Evolutionary conservation across 2,888 invertebrate genomes (phyloP).

Genomic region (Agrochola lychnidis): DNA sequence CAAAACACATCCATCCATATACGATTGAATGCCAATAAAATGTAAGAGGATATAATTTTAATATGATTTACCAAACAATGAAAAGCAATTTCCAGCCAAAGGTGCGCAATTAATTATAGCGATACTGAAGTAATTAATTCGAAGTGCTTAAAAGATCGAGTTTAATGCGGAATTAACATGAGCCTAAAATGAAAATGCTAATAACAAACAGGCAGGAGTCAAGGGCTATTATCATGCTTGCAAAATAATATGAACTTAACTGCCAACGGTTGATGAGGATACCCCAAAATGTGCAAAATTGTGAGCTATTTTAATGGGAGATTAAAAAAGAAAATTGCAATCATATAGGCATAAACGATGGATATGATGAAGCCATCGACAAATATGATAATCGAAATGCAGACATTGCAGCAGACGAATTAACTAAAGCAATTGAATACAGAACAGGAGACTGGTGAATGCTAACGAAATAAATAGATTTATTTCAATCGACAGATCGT

Average conservation of each 20-base stretch:
- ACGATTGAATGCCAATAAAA: conserved; percentile 2
- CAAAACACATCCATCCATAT: neutral
- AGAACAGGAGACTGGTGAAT: neutral
- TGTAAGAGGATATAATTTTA: conserved; percentile 13
- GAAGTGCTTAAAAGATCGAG: conserved; percentile 48
- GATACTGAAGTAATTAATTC: conserved; percentile 49
- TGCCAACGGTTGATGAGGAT: conserved; percentile 21
- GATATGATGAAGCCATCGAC: neutral
- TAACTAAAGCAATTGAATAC: neutral
- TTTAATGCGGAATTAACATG: conserved; percentile 53
- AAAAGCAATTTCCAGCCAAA: conserved; percentile 40
- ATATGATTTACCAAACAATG: conserved; percentile 30
- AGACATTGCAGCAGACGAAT: neutral
- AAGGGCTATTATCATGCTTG: conserved; percentile 29
- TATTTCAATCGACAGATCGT: conserved; percentile 7
- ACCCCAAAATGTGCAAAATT: conserved; percentile 21
- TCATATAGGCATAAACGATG: neutral
- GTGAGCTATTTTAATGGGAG: neutral
- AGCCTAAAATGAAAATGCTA: conserved; percentile 51
- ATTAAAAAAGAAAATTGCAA: conserved; percentile 15
- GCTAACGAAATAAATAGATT: neutral
- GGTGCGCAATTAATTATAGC: conserved; percentile 34
- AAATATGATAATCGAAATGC: conserved; percentile 3
- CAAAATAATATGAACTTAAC: conserved; percentile 38
- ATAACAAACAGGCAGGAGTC: conserved; percentile 36